Percentiles rank a stretch among this genome's conserved stretches.
Evolutionary conservation across 2,797 vertebrate genomes (phyloP).

Genomic region (Microtus obscurus): DNA sequence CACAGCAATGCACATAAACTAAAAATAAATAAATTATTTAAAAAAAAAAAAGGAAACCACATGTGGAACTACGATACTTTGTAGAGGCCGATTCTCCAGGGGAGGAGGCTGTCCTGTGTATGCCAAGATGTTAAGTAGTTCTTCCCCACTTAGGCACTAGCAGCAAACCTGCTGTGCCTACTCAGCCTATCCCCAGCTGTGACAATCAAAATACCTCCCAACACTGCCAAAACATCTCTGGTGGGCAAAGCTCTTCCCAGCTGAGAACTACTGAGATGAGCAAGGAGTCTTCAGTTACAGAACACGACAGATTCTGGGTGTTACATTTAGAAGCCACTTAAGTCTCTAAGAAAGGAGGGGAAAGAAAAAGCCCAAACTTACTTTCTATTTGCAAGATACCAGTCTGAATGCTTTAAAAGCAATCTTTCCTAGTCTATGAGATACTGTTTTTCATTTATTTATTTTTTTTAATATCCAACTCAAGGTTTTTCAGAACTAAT

Average conservation of each 20-base stretch:
- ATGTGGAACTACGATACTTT: background rate
- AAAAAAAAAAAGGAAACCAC: background rate
- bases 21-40: too few species aligned
- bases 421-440: background rate
- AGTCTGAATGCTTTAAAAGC: background rate
- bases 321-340: background rate
- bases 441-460: background rate
- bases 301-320: background rate
- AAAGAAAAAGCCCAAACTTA: background rate
- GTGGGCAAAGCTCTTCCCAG: background rate
- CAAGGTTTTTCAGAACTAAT: slow-evolving; percentile 30
- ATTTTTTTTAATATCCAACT: background rate
- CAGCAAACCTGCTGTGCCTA: background rate
- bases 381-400: background rate
- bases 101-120: background rate
- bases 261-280: background rate
- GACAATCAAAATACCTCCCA: background rate
- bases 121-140: background rate
- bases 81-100: background rate
- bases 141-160: background rate
- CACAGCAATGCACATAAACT: too few species aligned
- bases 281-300: background rate
- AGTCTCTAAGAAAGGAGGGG: background rate
- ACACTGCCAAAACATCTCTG: background rate
- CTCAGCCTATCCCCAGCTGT: background rate